These are phyloP conservation scores for Callimorpha dominula DNA, from an alignment of 2,888 invertebrate genomes.

Conservation along the genomic window DNA sequence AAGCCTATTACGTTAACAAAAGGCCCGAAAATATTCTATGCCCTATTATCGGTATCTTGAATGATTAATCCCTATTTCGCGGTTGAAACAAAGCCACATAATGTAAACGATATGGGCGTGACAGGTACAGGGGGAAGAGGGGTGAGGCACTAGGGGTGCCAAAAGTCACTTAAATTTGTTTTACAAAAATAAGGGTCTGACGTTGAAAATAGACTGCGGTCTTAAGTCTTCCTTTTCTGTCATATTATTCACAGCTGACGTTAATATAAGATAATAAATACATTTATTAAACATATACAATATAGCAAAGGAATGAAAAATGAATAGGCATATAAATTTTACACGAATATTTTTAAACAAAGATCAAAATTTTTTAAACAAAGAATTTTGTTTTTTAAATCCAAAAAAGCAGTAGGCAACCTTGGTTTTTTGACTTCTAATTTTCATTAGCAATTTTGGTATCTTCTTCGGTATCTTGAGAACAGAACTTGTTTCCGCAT, in stretches of 20 bases:
- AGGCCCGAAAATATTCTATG: slow-evolving; percentile 37
- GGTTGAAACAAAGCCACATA: slow-evolving; percentile 63
- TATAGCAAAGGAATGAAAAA: background rate
- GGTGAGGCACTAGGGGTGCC: slow-evolving; percentile 32
- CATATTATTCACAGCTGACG: background rate
- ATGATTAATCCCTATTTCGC: slow-evolving; percentile 69
- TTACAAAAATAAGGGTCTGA: background rate
- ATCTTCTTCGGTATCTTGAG: too few species aligned
- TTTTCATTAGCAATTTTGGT: too few species aligned
- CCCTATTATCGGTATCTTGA: slow-evolving; percentile 65
- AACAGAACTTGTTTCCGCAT: too few species aligned
- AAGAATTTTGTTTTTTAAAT: too few species aligned
- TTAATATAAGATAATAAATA: background rate
- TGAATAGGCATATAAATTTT: too few species aligned
- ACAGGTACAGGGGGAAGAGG: slow-evolving; percentile 53
- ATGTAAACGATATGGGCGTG: slow-evolving; percentile 65
- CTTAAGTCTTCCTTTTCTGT: background rate
- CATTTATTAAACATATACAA: too few species aligned
- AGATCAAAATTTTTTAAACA: too few species aligned
- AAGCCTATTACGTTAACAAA: slow-evolving; percentile 18
- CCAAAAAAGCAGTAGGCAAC: too few species aligned
- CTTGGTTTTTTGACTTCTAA: too few species aligned
- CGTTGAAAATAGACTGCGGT: background rate
- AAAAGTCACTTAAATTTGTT: slow-evolving; percentile 14
- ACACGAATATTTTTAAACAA: too few species aligned